Evolutionary conservation across 1,140 invertebrate species (phyloP), one percentile per base, ranked within the genome.

Genomic region (Anthonomus grandis): DNA sequence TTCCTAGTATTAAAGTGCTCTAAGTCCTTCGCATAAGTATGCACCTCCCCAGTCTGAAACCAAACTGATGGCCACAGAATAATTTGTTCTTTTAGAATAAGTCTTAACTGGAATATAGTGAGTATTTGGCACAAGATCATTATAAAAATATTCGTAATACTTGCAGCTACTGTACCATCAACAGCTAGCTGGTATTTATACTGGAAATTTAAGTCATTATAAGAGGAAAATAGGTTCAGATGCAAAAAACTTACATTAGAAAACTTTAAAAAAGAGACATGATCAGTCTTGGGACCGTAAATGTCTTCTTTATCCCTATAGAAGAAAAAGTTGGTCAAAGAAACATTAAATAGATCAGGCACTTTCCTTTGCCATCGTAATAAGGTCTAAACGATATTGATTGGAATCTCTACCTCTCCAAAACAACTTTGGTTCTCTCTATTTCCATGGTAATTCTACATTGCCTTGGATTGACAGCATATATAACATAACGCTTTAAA

Each of bases 321-420:
- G 76, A 98, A 98, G 71, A 98, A 98, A 74, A 97, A 97, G 73
- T 96, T 95, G 3, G 95, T 98, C 4, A 98, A 80, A 0, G 91
- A 92, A 9, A 85, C 94, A 79, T 97, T 94, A 53, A 96, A 85
- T 0, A 95, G 70, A 50, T 93, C 81, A 3, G 91, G 86, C 78
- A 94, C 64, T 57, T 84, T 76, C 62, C 84, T 78, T 0, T 88
- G 82, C 59, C 97, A 82, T 51, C 89, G n/a, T 84, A 12, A 97
- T 86, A 6, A 98, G 78, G 59, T 92, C 78, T 0, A 98, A 78
- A 46, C 95, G 76, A 72, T 92, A 87, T 64, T 82, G 77, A 4
- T 91, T 79, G 10, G 93, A 92, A 75, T 98, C 95, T 48, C 95
- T 79, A 0, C 95, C 95, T 57, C 94, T 78, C 90, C 93, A 98